A percentile compares a stretch with the other conserved stretches of the same genome.
Conservation (phyloP, 1,140 invertebrate genomes). For the Tachypleus tridentatus region DNA sequence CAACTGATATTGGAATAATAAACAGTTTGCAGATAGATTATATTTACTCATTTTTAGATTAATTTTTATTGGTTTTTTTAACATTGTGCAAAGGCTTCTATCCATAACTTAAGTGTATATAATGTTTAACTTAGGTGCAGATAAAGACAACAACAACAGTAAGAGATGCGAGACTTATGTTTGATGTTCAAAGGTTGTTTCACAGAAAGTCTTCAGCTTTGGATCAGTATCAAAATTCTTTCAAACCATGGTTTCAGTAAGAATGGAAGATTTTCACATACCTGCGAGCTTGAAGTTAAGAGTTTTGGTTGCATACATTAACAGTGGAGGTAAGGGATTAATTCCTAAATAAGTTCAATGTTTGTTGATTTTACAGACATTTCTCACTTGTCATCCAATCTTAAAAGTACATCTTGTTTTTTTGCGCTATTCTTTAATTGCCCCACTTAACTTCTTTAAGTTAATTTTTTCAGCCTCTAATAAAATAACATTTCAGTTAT, state of each 20-base stretch:
- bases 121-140: slow-evolving; percentile 5
- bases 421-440: too few species aligned
- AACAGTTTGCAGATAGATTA: too few species aligned
- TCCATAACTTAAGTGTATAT: not conserved
- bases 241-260: slow-evolving; percentile 10
- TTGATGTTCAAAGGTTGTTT: slow-evolving; percentile 37
- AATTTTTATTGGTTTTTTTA: too few species aligned
- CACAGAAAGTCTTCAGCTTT: slow-evolving; percentile 36
- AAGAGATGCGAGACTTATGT: slow-evolving; percentile 42
- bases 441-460: too few species aligned
- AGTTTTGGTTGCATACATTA: slow-evolving; percentile 15
- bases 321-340: slow-evolving; percentile 10
- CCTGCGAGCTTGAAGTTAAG: slow-evolving; percentile 11
- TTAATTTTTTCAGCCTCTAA: not conserved
- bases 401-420: too few species aligned
- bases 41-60: too few species aligned
- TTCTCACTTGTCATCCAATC: too few species aligned
- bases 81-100: too few species aligned
- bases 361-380: too few species aligned
- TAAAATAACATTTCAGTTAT: not conserved
- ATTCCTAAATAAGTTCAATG: too few species aligned
- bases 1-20: too few species aligned
- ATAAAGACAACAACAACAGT: slow-evolving; percentile 14
- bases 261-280: slow-evolving; percentile 7
- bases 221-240: slow-evolving; percentile 38